phyloP scores from a whole-genome alignment of 2,113 vertebrate species.

The Melozone crissalis region DNA sequence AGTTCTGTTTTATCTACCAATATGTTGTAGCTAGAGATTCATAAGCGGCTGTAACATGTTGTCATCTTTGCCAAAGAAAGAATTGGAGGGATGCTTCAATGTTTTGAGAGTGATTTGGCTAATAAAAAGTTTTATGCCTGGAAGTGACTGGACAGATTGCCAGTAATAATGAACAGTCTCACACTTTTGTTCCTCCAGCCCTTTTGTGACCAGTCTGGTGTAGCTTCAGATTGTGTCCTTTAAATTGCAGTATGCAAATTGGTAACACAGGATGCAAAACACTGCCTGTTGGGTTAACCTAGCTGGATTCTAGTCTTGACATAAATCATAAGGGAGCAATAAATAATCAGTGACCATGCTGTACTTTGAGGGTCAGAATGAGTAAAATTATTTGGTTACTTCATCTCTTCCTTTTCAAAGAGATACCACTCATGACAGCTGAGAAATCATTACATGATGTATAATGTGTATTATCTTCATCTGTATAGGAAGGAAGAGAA shows the following conservation, averaged over 20 bases:
- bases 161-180: neutral
- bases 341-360: neutral
- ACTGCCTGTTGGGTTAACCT: neutral
- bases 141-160: neutral
- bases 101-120: conserved; percentile 2
- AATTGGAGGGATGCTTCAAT: neutral
- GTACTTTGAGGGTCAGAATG: neutral
- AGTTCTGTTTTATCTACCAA: neutral
- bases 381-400: neutral
- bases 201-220: neutral
- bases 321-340: neutral
- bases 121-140: conserved; percentile 30
- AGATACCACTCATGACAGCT: neutral
- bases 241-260: neutral
- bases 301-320: neutral
- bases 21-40: neutral
- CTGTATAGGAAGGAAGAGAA: neutral
- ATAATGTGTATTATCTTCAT: neutral
- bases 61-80: neutral
- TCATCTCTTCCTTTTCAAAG: neutral
- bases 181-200: neutral
- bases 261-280: neutral
- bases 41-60: neutral
- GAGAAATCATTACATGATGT: neutral
- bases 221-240: neutral